Evolutionary conservation across 2,888 invertebrate species (phyloP).

Genomic region (Cheilosia scutellata): DNA sequence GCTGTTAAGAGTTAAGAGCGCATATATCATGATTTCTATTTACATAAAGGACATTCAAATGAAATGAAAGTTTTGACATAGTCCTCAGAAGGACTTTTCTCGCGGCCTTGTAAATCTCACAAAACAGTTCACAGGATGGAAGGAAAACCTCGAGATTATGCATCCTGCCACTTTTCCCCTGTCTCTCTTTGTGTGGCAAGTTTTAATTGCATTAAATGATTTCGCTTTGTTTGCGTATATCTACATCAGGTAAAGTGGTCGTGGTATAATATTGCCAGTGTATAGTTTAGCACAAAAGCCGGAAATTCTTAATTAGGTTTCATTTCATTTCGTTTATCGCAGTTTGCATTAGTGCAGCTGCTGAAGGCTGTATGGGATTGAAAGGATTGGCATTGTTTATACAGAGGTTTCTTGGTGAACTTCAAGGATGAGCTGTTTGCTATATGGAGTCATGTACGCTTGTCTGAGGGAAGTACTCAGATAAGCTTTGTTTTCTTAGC

Average conservation of each 20-base stretch:
- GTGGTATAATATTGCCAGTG: constrained; percentile 20
- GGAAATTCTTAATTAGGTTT: constrained; percentile 75
- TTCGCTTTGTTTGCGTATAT: constrained; percentile 65
- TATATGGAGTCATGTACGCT: constrained; percentile 24
- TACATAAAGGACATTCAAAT: constrained; percentile 66
- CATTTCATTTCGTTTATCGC: constrained; percentile 73
- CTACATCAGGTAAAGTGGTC: constrained; percentile 59
- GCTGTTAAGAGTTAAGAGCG: not conserved
- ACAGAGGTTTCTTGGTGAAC: constrained; percentile 55
- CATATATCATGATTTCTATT: constrained; percentile 45
- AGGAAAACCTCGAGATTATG: constrained; percentile 45
- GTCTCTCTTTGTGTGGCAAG: constrained; percentile 46
- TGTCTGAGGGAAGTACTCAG: constrained; percentile 22
- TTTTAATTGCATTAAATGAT: constrained; percentile 74
- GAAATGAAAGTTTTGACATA: constrained; percentile 53
- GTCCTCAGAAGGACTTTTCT: constrained; percentile 1
- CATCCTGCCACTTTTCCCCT: constrained; percentile 53
- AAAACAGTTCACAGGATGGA: constrained; percentile 27
- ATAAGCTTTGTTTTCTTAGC: constrained; percentile 67
- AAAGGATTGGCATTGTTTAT: constrained; percentile 58
- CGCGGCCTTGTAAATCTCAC: constrained; percentile 38
- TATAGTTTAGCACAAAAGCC: constrained; percentile 42
- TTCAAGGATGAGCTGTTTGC: constrained; percentile 54
- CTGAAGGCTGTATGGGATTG: constrained; percentile 48
- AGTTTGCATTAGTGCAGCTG: constrained; percentile 55